These are phyloP conservation scores for Yponomeuta evonymella DNA, from an alignment of 2,888 invertebrate genomes.

Conservation along the genomic window DNA sequence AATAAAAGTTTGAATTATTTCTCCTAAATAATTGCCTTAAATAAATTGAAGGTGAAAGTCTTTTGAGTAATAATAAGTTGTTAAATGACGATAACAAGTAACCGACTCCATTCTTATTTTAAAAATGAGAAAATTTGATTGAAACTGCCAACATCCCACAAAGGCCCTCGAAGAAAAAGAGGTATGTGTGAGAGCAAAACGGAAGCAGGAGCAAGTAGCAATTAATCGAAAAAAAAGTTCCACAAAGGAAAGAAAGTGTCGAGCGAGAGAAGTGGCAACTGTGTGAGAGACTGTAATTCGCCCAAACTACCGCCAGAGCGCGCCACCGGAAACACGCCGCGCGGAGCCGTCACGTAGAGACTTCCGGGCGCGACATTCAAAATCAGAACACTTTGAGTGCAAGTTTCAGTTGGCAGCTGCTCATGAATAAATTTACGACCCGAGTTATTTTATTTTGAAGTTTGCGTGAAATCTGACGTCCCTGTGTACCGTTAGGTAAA, in stretches of 20 bases:
- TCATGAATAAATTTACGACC: slow-evolving; percentile 22
- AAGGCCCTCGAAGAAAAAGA: too few species aligned
- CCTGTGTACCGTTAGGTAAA: neutral
- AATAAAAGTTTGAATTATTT: too few species aligned
- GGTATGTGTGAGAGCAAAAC: too few species aligned
- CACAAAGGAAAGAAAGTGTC: neutral
- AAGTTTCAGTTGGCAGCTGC: slow-evolving; percentile 18
- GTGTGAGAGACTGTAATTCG: neutral
- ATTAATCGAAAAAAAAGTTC: neutral
- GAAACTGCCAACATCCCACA: too few species aligned
- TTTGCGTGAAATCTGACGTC: neutral
- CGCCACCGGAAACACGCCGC: slow-evolving; percentile 7
- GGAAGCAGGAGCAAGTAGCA: too few species aligned
- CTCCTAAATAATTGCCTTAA: too few species aligned
- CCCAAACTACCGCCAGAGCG: neutral
- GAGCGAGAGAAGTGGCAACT: neutral
- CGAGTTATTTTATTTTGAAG: slow-evolving; percentile 15
- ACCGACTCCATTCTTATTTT: too few species aligned
- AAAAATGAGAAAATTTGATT: too few species aligned
- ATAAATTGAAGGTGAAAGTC: too few species aligned
- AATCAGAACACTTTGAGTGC: slow-evolving; percentile 18
- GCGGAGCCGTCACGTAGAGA: slow-evolving; percentile 11
- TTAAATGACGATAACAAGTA: too few species aligned
- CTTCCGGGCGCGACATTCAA: slow-evolving; percentile 16
- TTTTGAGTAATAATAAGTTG: too few species aligned